Evolutionary conservation across 2,113 vertebrate genomes (phyloP).

Genomic region (Capra hircus): DNA sequence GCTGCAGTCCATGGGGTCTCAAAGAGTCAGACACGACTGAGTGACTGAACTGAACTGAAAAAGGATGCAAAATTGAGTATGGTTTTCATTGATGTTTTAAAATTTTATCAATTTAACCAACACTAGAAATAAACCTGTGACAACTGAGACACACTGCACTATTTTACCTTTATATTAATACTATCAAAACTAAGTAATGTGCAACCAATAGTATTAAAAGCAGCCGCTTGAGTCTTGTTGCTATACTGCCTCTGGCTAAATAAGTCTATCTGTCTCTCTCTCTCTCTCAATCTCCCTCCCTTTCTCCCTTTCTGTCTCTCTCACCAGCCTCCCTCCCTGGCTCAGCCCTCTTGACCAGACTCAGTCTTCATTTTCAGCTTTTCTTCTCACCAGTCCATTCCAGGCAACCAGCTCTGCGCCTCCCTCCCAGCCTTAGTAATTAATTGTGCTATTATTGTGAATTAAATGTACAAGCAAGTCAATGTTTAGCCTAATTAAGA

Average conservation of each 20-base stretch:
- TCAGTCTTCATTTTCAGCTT: neutral
- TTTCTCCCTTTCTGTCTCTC: neutral
- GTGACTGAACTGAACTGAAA: neutral
- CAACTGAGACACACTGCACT: neutral
- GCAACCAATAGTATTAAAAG: neutral
- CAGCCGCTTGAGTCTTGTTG: neutral
- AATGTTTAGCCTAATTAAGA: constrained; percentile 71
- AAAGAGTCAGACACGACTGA: rapidly evolving
- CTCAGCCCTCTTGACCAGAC: neutral
- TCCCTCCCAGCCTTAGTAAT: constrained; percentile 29
- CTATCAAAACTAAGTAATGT: neutral
- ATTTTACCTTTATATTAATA: neutral
- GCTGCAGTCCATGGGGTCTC: neutral
- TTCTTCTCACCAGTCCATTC: neutral
- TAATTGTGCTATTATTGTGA: constrained; percentile 61
- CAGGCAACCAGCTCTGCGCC: neutral
- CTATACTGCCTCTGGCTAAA: neutral
- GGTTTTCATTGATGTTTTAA: neutral
- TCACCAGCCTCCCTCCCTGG: neutral
- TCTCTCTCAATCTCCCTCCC: neutral
- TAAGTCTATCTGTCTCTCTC: neutral
- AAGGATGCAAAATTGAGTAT: neutral
- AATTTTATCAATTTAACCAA: neutral
- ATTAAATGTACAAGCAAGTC: constrained; percentile 65
- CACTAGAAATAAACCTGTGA: neutral